Conservation (phyloP, 1,140 invertebrate genomes). For the Drosophila parvula region DNA sequence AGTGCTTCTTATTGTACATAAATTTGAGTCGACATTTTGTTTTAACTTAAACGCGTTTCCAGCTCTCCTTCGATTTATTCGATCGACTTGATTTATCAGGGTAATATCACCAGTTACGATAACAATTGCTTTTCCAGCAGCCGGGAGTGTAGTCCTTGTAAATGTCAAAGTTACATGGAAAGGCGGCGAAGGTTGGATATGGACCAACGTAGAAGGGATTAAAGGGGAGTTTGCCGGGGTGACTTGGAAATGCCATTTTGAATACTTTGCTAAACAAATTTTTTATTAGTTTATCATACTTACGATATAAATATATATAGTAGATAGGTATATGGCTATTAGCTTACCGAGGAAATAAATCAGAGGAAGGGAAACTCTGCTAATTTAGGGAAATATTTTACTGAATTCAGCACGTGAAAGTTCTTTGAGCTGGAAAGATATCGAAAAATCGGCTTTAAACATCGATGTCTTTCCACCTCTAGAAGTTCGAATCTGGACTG, state of each 20-base stretch:
- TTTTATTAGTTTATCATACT: neutral
- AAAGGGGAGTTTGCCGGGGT: neutral
- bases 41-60: neutral
- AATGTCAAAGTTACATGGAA: conserved; percentile 40
- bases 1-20: too few species aligned
- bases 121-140: conserved; percentile 32
- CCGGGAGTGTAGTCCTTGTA: conserved; percentile 49
- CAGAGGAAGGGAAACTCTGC: neutral
- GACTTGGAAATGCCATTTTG: conserved; percentile 26
- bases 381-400: too few species aligned
- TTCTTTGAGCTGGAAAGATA: too few species aligned
- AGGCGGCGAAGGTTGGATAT: conserved; percentile 34
- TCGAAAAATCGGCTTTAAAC: too few species aligned
- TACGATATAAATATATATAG: neutral
- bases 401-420: too few species aligned
- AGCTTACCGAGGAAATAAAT: conserved; percentile 5
- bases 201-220: conserved; percentile 68
- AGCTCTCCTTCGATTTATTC: neutral
- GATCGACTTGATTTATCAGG: neutral
- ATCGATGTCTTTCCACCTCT: too few species aligned
- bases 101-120: conserved; percentile 10
- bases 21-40: too few species aligned
- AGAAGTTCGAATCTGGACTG: too few species aligned
- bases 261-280: neutral
- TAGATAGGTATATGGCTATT: too few species aligned